phyloP scores from a whole-genome alignment of 1,140 invertebrate genomes.

The Mactra quadrangularis region DNA sequence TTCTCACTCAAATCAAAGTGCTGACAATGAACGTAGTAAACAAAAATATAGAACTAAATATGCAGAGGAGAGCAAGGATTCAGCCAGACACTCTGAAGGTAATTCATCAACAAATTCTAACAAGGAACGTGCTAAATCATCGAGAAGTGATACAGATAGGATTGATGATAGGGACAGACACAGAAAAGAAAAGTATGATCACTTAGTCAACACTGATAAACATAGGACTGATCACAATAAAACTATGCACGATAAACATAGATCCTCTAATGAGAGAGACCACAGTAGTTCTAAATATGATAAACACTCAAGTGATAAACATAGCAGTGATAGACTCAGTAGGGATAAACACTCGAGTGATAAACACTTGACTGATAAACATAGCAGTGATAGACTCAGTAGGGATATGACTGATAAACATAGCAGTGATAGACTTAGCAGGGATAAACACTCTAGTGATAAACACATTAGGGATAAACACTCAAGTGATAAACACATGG shows the following conservation, averaged over 20 bases:
- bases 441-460: too few relatives aligned
- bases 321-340: not conserved
- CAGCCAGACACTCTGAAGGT: not conserved
- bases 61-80: not conserved
- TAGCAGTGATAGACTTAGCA: slow-evolving; percentile 11
- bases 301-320: not conserved
- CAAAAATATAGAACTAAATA: slow-evolving; percentile 20
- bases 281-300: too few relatives aligned
- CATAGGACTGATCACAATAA: not conserved
- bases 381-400: not conserved
- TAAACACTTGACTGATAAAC: not conserved
- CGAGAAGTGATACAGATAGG: not conserved
- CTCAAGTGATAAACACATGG: too few relatives aligned
- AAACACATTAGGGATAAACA: too few relatives aligned
- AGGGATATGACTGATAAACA: slow-evolving; percentile 10
- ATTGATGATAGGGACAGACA: not conserved
- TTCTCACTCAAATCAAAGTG: not conserved
- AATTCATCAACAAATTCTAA: not conserved
- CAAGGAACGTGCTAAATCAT: not conserved
- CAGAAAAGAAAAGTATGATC: not conserved
- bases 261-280: not conserved
- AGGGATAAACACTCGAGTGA: slow-evolving; percentile 3
- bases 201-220: not conserved
- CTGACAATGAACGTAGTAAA: not conserved
- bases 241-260: not conserved